Conservation (phyloP, 2,888 invertebrate genomes). For the Andrena dorsata region DNA sequence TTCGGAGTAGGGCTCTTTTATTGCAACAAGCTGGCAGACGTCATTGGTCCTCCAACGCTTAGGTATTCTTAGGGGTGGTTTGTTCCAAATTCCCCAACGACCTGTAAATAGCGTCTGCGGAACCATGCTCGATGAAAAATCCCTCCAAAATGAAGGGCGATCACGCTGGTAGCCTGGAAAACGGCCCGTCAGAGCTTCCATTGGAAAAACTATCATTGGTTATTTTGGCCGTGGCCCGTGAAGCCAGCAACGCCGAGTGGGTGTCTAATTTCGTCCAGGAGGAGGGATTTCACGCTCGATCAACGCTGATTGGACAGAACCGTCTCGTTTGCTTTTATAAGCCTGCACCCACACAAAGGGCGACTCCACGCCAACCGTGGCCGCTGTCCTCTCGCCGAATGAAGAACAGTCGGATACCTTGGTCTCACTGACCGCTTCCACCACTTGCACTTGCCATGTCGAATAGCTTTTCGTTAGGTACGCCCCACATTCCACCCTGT, state of each 20-base stretch:
- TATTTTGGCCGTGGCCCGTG: slow-evolving; percentile 33
- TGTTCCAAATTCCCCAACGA: no score
- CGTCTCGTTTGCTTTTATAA: slow-evolving; percentile 60
- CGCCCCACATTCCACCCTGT: no score
- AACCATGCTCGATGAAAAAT: no score
- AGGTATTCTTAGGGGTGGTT: no score
- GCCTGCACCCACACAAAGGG: not conserved
- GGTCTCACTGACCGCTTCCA: not conserved
- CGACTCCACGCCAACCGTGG: not conserved
- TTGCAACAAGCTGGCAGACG: no score
- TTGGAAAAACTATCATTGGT: slow-evolving; percentile 60
- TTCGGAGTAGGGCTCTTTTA: slow-evolving; percentile 1
- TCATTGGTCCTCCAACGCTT: no score
- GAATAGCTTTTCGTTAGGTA: no score
- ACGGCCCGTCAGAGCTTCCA: slow-evolving; percentile 16
- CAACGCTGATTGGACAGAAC: slow-evolving; percentile 67
- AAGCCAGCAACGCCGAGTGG: slow-evolving; percentile 56
- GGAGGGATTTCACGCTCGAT: slow-evolving; percentile 73
- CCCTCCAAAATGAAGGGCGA: not conserved
- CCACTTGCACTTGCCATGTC: not conserved
- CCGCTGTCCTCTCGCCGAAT: not conserved
- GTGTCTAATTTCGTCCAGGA: slow-evolving; percentile 70
- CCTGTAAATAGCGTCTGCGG: no score
- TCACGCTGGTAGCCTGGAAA: not conserved
- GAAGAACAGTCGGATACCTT: not conserved